phyloP scores from a whole-genome alignment of 2,113 vertebrate species.

The Psittacula cyanocephala region DNA sequence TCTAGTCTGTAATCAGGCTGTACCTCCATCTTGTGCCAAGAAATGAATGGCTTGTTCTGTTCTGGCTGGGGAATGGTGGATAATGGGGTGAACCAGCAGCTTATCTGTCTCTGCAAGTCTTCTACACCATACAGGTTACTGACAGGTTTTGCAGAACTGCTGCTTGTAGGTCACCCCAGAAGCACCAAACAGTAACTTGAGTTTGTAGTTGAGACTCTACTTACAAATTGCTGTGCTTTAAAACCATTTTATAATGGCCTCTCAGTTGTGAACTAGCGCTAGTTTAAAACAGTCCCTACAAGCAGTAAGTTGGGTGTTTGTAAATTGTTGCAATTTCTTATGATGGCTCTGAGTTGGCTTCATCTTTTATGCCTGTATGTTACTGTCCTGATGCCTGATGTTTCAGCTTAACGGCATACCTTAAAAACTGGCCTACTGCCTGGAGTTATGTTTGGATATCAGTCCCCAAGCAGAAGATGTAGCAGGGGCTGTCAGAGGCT shows the following conservation, averaged over 20 bases:
- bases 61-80: not conserved
- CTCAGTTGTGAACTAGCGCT: not conserved
- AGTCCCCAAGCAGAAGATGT: not conserved
- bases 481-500: not conserved
- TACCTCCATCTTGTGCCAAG: not conserved
- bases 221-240: not conserved
- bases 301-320: not conserved
- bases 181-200: not conserved
- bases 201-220: not conserved
- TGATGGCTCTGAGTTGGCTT: not conserved
- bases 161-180: not conserved
- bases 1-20: not conserved
- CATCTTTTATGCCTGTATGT: not conserved
- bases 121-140: not conserved
- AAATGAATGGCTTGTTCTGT: not conserved
- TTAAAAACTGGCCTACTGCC: not conserved
- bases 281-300: not conserved
- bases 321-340: not conserved
- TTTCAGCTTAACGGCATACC: not conserved
- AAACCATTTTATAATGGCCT: not conserved
- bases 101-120: not conserved
- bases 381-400: not conserved
- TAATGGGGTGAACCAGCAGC: accelerated
- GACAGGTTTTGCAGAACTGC: not conserved
- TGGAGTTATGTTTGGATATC: not conserved